Evolutionary conservation across 2,888 invertebrate species (phyloP), one percentile per base, ranked within the genome.

Genomic region (Drosophila lacicola): DNA sequence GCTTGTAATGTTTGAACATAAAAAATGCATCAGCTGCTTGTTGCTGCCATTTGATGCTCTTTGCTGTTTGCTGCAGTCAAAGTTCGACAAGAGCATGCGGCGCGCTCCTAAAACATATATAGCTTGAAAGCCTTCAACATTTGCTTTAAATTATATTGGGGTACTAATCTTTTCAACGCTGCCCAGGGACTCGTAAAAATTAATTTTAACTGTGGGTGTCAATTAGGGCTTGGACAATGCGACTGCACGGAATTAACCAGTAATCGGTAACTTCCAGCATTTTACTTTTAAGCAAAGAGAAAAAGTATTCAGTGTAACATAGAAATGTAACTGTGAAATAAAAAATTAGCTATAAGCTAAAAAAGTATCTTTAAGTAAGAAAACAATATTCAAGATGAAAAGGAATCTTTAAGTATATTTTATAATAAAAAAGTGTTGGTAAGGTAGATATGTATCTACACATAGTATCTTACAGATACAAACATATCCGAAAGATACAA

Each of bases 11-110:
- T 55, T 71, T 69, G 62, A 45, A 74, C 87, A 89, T 87, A 70
- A 89, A 84, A 89, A 87, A 83, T 84, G 89, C 83, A 83, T 81
- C 81, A 73, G 70, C 65, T 81, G 69, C 65, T 74, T 50, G 73
- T 51, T 55, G 55, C 60, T 44, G 25, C 36, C 45, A 25, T 55
- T 57, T 36, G 64, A 36, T 41, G 56, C 36, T 53, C 49, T 56
- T 14, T 49, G 39, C 42, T 37, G 46, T 29, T 25, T 39, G 54
- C 68, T 80, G 70, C 58, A 61, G 56, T 76, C 60, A 41, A 65
- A 70, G 36, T 21, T 61, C 13, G 41, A 46, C 33, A 60, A 14
- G 14, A 53, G 41, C 53, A 17, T 14, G n/a, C 29, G 29, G 14
- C 13, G 3, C 11, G 19, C 47, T 50, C 21, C 56, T 49, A 46